Conservation (phyloP, 2,113 vertebrate species). For the Pteropus alecto region DNA sequence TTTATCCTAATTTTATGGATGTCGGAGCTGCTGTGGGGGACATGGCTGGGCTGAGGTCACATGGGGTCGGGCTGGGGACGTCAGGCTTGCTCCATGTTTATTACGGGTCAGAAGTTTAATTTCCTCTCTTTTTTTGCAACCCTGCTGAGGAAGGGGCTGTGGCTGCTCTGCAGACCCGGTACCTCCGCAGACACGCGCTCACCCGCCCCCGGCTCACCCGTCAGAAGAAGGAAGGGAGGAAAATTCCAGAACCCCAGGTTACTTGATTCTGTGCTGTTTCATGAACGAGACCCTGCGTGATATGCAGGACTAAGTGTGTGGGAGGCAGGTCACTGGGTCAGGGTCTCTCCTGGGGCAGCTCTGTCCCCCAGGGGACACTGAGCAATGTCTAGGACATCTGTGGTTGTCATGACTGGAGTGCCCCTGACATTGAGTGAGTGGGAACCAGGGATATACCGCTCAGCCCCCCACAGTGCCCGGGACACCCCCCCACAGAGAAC, state of each 20-base stretch:
- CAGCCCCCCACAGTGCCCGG: neutral
- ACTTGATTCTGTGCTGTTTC: neutral
- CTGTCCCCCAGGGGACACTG: neutral
- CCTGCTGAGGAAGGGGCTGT: neutral
- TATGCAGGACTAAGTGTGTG: neutral
- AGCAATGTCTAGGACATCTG: neutral
- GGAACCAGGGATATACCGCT: neutral
- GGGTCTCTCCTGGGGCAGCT: neutral
- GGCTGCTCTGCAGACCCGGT: neutral
- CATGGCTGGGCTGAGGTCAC: neutral
- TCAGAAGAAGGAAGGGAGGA: neutral
- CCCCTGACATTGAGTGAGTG: neutral
- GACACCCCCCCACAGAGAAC: neutral
- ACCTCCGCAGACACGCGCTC: neutral
- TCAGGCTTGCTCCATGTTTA: neutral
- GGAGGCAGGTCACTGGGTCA: neutral
- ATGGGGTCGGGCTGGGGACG: rapidly evolving
- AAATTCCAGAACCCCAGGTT: neutral
- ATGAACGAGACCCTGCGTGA: neutral
- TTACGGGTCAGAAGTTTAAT: neutral
- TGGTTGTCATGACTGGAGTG: neutral
- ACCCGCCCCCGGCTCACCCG: neutral
- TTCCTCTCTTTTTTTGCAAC: neutral
- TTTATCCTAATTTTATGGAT: neutral
- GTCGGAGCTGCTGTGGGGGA: neutral